Evolutionary conservation across 2,888 invertebrate genomes (phyloP), one percentile per base, ranked within the genome.

Genomic region (Trissolcus brochymenae): DNA sequence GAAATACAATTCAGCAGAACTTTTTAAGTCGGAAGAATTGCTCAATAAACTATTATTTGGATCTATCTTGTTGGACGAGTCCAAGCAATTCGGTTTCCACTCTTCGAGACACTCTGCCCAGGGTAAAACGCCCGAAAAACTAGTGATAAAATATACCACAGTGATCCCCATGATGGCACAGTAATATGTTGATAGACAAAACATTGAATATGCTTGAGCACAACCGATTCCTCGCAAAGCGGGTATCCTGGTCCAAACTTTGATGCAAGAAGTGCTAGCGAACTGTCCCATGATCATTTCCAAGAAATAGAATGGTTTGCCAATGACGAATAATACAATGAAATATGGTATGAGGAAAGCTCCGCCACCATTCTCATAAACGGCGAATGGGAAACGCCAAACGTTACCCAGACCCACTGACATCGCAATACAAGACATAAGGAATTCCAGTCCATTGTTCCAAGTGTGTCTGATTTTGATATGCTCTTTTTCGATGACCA

Each of bases 201-300:
- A 81, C 53, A 88, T 87, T 1, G 90, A 90, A 35, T 90, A 86
- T 71, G 90, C 83, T 77, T 91, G 91, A 0, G 90, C 91, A 81
- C 90, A 91, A 1, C 91, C 91, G 19, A 91, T 87, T 64, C 96
- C 82, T 92, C 94, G 93, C 85, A 96, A 92, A 1, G 93, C 92
- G 0, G 96, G 96, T 4, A 91, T 90, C 80, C 93, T 90, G 68
- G 90, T 90, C 91, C 94, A 94, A 57, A 96, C 92, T 87, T 93
- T 94, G 1, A 96, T 93, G 2, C 94, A 94, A 67, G 96, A 96
- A 82, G 92, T 92, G 76, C 95, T 94, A 72, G 94, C 93, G 86
- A 96, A 97, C 87, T 97, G 97, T 3, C 96, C 97, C 49, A 96
- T 87, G 17, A 93, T 91, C 91, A 96, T 94, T 89, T 97, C 96